Percentiles rank a stretch among this genome's conserved stretches.
These are phyloP conservation scores for Clepsis dumicolana DNA, from an alignment of 2,888 invertebrate genomes.

Conservation along the genomic window DNA sequence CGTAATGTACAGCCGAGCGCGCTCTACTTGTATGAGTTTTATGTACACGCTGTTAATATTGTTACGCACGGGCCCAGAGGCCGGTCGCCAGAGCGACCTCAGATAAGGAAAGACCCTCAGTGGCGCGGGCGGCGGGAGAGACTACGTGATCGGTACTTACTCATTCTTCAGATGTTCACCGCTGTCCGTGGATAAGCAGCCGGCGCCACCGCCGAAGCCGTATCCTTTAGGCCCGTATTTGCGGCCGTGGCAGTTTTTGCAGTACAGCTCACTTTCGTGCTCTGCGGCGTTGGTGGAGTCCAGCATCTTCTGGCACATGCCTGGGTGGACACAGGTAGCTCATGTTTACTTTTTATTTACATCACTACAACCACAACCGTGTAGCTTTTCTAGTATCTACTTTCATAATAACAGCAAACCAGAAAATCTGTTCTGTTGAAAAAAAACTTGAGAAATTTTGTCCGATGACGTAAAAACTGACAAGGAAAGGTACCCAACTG, in stretches of 20 bases:
- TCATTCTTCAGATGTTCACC: conserved; percentile 94
- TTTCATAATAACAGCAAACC: not conserved
- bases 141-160: conserved; percentile 88
- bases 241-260: conserved; percentile 98
- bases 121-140: conserved; percentile 84
- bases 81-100: conserved; percentile 77
- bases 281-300: conserved; percentile 99
- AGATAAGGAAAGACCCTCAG: conserved; percentile 87
- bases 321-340: conserved; percentile 74
- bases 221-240: conserved; percentile 99
- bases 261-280: conserved; percentile 98
- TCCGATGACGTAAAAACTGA: no score
- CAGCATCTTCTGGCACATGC: conserved; percentile 98
- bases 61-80: conserved; percentile 84
- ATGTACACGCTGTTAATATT: conserved; percentile 85
- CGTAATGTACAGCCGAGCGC: conserved; percentile 85
- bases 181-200: conserved; percentile 98
- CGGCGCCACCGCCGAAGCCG: conserved; percentile 99
- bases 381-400: not conserved
- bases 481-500: no score
- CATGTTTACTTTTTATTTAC: conserved; percentile 12
- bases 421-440: not conserved
- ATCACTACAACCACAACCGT: not conserved
- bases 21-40: conserved; percentile 81
- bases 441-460: no score